Evolutionary conservation across 2,113 vertebrate genomes (phyloP), one percentile per base, ranked within the genome.

Genomic region (Spizaetus ornatus): DNA sequence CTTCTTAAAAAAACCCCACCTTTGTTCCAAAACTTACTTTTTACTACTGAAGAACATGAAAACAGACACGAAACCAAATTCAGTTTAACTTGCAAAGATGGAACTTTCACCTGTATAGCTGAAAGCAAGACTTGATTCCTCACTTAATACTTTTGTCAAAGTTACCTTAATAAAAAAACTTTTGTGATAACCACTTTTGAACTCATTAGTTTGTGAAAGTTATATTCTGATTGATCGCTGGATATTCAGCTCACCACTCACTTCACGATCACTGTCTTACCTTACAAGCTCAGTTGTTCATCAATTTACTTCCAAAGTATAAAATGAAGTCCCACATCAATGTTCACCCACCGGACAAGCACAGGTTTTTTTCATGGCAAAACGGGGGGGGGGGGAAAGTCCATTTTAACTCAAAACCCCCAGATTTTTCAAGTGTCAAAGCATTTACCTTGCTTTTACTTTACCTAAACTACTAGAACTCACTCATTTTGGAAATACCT

Each of bases 331-430:
- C 32, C 58, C 40, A 63, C 16, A 66, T 45, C 48, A 73, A 16
- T 4, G 27, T 55, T 55, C 7, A 42, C 23, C 21, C 47, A 55
- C 17, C 0, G 9, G 18, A 61, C 7, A 65, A 61, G 22, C 20
- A 20, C 2, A 1, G 1, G 0, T 7, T 42, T 73, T 66, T 70
- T 47, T 21, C 7, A 45, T 34, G 5, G 45, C 1, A 66, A 73
- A 70, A 47, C 0, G 6, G 8, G 16, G 32, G 21, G 22, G 3
- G 2, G 3, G 5, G 5, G 11, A 47, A 31, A n/a, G 6, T 3
- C 3, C 10, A 32, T 42, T 80, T 50, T 48, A 63, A 78, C 8
- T 29, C 23, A 74, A 53, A 15, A 6, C 6, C 25, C 25, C 50
- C 25, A 63, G 4, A 10, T 55, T 79, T 76, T 74, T 47, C 19